Conservation (phyloP, 1,140 invertebrate species). For the Trissolcus basalis region DNA sequence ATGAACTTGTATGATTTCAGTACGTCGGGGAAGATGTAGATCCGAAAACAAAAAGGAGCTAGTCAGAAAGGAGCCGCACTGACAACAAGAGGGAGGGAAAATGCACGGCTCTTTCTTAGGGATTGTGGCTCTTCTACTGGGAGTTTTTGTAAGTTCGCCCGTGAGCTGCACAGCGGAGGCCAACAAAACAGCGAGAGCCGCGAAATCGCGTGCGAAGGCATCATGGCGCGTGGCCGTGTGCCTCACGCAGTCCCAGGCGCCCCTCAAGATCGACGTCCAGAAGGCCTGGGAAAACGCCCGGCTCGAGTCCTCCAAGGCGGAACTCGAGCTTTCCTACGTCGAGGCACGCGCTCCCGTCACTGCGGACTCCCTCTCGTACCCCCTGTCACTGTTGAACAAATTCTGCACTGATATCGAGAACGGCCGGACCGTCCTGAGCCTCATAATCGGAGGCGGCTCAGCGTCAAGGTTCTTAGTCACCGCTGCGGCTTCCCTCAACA, state of each 20-base stretch:
- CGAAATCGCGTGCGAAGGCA: constrained; percentile 40
- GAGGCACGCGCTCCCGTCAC: constrained; percentile 64
- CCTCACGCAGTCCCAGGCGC: constrained; percentile 69
- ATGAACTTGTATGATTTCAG: constrained; percentile 19
- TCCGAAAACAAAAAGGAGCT: constrained; percentile 20
- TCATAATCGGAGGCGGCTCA: constrained; percentile 72
- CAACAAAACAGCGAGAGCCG: constrained; percentile 48
- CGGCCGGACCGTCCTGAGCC: constrained; percentile 68
- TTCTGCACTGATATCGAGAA: constrained; percentile 71
- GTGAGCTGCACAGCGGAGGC: constrained; percentile 44
- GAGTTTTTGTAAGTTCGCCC: constrained; percentile 36
- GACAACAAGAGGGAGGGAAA: constrained; percentile 46
- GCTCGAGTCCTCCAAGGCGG: constrained; percentile 67
- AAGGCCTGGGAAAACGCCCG: constrained; percentile 72
- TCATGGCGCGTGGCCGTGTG: constrained; percentile 71
- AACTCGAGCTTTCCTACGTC: constrained; percentile 70
- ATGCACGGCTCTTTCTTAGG: constrained; percentile 51
- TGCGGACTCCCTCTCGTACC: constrained; percentile 66
- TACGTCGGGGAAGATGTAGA: constrained; percentile 53
- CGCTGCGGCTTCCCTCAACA: constrained; percentile 67
- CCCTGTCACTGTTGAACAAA: constrained; percentile 69
- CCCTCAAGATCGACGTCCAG: constrained; percentile 68
- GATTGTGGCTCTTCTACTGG: constrained; percentile 49
- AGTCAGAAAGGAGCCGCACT: constrained; percentile 36
- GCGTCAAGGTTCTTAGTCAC: constrained; percentile 72